Percentiles rank a stretch among this genome's conserved stretches.
Evolutionary conservation across 2,888 invertebrate species (phyloP).

Genomic region (Odontomyia ornata): DNA sequence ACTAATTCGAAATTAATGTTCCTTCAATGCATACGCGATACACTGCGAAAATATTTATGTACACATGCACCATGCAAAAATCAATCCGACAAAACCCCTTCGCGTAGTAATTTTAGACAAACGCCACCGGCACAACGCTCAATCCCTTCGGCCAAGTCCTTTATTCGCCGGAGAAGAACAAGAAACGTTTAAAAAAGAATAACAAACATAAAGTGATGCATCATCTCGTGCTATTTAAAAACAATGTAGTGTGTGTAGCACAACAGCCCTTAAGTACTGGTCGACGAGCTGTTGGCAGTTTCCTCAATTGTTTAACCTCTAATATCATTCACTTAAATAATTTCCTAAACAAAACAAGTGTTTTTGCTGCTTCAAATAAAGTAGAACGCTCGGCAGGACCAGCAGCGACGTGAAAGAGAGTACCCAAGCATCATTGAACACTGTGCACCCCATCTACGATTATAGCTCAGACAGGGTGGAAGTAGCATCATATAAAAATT

Average conservation of each 20-base stretch:
- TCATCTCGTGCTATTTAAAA: slow-evolving; percentile 10
- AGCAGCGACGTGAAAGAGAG: slow-evolving; percentile 9
- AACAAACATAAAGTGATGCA: slow-evolving; percentile 36
- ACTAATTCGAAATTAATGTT: slow-evolving; percentile 66
- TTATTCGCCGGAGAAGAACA: too few relatives aligned
- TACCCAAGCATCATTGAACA: slow-evolving; percentile 20
- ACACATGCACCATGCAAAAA: slow-evolving; percentile 28
- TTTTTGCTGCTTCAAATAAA: slow-evolving; percentile 48
- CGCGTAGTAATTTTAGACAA: background rate
- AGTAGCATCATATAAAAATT: background rate
- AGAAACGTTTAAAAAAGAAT: slow-evolving; percentile 14
- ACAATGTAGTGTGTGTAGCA: slow-evolving; percentile 33
- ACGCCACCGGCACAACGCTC: background rate
- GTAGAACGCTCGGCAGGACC: background rate
- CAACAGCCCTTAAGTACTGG: slow-evolving; percentile 45
- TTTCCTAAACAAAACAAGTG: slow-evolving; percentile 52
- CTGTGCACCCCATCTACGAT: background rate
- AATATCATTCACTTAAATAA: slow-evolving; percentile 52
- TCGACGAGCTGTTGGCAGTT: slow-evolving; percentile 17
- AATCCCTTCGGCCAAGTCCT: background rate
- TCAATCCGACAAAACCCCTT: slow-evolving; percentile 2
- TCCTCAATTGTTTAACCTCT: slow-evolving; percentile 50
- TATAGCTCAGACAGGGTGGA: background rate
- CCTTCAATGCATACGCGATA: slow-evolving; percentile 47
- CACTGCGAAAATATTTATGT: slow-evolving; percentile 29